phyloP scores from a whole-genome alignment of 1,140 invertebrate species.

The Cyrtorhinus lividipennis region DNA sequence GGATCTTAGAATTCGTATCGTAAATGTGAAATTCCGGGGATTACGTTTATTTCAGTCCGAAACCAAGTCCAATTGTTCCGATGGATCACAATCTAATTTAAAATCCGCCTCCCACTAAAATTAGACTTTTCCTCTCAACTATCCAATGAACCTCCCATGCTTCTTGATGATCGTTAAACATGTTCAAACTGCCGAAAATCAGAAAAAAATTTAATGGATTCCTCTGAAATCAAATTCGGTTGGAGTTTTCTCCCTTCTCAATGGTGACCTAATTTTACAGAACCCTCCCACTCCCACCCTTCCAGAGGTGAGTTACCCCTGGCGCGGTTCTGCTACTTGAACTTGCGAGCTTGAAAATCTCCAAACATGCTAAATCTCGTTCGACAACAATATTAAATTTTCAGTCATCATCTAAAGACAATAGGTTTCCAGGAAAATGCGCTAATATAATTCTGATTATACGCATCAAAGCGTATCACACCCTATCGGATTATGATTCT shows the following conservation, averaged over 20 bases:
- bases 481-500: too few relatives aligned
- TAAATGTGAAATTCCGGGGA: not conserved
- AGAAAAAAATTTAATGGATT: not conserved
- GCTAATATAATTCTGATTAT: too few relatives aligned
- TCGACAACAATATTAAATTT: too few relatives aligned
- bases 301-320: not conserved
- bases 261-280: constrained; percentile 1
- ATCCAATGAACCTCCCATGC: too few relatives aligned
- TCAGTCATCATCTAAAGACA: too few relatives aligned
- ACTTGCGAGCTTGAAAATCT: too few relatives aligned
- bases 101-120: not conserved
- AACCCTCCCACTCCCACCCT: constrained; percentile 4
- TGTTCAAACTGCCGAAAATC: too few relatives aligned
- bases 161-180: too few relatives aligned
- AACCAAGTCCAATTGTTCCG: constrained; percentile 1
- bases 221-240: not conserved
- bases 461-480: too few relatives aligned
- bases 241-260: not conserved
- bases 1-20: too few relatives aligned
- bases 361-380: too few relatives aligned
- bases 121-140: not conserved
- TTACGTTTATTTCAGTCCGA: constrained; percentile 1
- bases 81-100: constrained; percentile 4
- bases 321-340: not conserved
- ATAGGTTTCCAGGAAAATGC: too few relatives aligned